phyloP scores from a whole-genome alignment of 2,113 vertebrate genomes.

The Halichoerus grypus region DNA sequence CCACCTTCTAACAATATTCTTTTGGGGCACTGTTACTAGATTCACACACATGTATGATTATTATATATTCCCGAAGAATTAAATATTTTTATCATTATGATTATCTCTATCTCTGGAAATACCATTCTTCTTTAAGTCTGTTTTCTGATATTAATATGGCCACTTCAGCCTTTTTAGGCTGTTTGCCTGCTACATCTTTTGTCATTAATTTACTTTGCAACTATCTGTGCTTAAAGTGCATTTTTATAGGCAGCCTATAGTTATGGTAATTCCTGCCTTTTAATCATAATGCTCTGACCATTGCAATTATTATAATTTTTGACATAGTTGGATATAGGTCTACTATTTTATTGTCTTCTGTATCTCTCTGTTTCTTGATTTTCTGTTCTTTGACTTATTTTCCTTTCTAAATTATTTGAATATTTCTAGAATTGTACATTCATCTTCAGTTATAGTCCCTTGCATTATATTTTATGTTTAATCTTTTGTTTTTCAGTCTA shows the following conservation, averaged over 20 bases:
- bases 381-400: not conserved
- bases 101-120: not conserved
- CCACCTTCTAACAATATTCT: not conserved
- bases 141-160: not conserved
- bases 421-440: not conserved
- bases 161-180: not conserved
- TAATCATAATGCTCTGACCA: not conserved
- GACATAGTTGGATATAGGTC: not conserved
- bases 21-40: not conserved
- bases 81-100: not conserved
- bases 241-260: not conserved
- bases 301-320: not conserved
- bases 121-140: not conserved
- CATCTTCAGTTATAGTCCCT: not conserved
- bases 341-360: not conserved
- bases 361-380: not conserved
- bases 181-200: not conserved
- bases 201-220: not conserved
- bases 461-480: not conserved
- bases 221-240: not conserved
- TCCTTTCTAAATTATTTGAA: not conserved
- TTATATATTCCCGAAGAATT: not conserved
- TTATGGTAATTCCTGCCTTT: not conserved
- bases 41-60: not conserved
- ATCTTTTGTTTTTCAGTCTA: not conserved